Evolutionary conservation across 1,140 invertebrate species (phyloP).

Genomic region (Geopemphigus sp.): DNA sequence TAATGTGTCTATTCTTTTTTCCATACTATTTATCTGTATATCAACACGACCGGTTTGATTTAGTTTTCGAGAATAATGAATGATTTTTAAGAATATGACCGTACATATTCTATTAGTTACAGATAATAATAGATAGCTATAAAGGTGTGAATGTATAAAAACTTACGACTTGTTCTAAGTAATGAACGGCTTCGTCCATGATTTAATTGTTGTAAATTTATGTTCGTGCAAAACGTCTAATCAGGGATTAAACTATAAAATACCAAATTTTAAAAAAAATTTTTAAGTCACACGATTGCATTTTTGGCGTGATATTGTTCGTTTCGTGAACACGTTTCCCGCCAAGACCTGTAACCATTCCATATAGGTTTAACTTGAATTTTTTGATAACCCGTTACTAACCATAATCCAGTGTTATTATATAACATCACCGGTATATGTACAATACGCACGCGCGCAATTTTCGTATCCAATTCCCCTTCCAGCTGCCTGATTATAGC

Average conservation of each 20-base stretch:
- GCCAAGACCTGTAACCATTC: not conserved
- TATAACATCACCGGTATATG: too few species aligned
- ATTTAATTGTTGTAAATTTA: not conserved
- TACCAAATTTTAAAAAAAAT: too few species aligned
- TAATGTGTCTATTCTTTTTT: conserved; percentile 25
- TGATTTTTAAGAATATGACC: not conserved
- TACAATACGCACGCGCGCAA: conserved; percentile 28
- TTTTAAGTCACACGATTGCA: too few species aligned
- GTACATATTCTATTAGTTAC: too few species aligned
- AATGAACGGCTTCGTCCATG: conserved; percentile 10
- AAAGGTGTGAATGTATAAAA: not conserved
- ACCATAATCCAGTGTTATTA: too few species aligned
- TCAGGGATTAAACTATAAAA: too few species aligned
- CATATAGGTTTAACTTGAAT: too few species aligned
- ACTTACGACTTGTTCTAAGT: conserved; percentile 29
- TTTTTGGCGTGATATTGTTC: too few species aligned
- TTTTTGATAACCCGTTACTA: too few species aligned
- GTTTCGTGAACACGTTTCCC: not conserved
- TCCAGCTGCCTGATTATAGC: not conserved
- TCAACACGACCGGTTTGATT: too few species aligned
- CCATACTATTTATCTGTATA: conserved; percentile 22
- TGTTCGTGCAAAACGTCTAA: too few species aligned
- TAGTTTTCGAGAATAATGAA: too few species aligned
- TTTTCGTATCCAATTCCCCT: conserved; percentile 32
- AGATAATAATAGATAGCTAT: not conserved